phyloP scores from a whole-genome alignment of 2,113 vertebrate genomes.

The Hyperopisus bebe region DNA sequence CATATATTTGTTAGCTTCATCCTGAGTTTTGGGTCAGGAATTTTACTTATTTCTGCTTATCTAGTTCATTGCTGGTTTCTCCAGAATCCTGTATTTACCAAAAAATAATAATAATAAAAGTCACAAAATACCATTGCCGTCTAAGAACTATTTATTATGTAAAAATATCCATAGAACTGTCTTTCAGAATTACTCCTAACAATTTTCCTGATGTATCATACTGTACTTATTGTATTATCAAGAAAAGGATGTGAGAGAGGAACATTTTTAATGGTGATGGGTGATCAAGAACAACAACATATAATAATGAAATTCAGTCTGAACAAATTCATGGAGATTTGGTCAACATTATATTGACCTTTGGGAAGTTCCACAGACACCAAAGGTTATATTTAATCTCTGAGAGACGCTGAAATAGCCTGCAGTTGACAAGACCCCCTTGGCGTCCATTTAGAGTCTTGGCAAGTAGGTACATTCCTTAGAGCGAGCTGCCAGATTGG shows the following conservation, averaged over 20 bases:
- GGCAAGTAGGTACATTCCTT: slow-evolving; percentile 32
- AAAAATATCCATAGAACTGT: background rate
- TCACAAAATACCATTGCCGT: background rate
- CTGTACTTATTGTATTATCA: background rate
- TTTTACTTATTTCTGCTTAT: background rate
- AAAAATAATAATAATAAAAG: background rate
- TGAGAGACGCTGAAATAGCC: slow-evolving; percentile 19
- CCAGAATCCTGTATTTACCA: background rate
- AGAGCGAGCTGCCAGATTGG: slow-evolving; percentile 23
- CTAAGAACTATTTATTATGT: background rate
- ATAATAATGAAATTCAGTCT: background rate
- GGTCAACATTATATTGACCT: background rate
- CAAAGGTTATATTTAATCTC: slow-evolving; percentile 8
- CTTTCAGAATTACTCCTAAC: background rate
- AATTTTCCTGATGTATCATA: background rate
- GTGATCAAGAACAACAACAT: background rate
- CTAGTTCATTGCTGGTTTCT: background rate
- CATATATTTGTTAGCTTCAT: background rate
- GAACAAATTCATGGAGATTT: background rate
- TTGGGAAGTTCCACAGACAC: slow-evolving; percentile 9
- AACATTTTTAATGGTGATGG: background rate
- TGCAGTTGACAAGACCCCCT: slow-evolving; percentile 20
- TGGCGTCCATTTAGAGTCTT: slow-evolving; percentile 28
- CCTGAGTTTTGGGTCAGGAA: background rate
- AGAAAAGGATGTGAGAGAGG: background rate